phyloP scores from a whole-genome alignment of 1,140 invertebrate species.

The Hermetia illucens region DNA sequence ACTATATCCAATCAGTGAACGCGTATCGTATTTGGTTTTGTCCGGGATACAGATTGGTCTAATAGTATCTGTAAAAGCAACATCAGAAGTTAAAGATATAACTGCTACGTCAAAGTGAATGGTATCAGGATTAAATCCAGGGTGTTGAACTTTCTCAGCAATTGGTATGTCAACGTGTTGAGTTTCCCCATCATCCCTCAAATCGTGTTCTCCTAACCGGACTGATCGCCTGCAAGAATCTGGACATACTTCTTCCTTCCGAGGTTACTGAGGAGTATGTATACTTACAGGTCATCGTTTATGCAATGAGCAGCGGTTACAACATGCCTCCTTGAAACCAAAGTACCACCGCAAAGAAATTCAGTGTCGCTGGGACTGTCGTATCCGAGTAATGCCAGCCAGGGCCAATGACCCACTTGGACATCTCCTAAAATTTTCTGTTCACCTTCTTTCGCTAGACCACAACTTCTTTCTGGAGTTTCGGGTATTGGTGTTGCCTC shows the following conservation, averaged over 20 bases:
- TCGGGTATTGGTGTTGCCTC: background rate
- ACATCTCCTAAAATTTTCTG: background rate
- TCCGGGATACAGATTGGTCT: too few relatives aligned
- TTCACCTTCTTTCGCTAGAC: background rate
- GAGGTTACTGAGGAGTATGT: too few relatives aligned
- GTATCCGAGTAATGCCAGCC: constrained; percentile 4
- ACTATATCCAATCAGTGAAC: constrained; percentile 33
- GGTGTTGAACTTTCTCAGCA: too few relatives aligned
- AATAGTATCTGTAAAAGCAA: too few relatives aligned
- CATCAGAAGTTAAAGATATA: too few relatives aligned
- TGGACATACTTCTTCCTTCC: too few relatives aligned
- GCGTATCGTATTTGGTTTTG: too few relatives aligned
- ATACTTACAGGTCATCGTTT: constrained; percentile 2
- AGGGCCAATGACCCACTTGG: background rate
- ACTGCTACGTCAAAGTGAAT: too few relatives aligned
- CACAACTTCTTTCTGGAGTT: background rate
- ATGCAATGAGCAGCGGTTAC: constrained; percentile 72
- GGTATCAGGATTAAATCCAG: too few relatives aligned
- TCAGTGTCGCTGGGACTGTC: constrained; percentile 13
- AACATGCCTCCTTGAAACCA: constrained; percentile 52
- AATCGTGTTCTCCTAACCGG: constrained; percentile 1
- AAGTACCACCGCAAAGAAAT: constrained; percentile 58
- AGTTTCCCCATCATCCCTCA: background rate
- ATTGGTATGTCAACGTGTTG: background rate
- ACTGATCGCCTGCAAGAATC: constrained; percentile 1